Evolutionary conservation across 2,888 invertebrate species (phyloP).

Genomic region (Sesamia inferens): DNA sequence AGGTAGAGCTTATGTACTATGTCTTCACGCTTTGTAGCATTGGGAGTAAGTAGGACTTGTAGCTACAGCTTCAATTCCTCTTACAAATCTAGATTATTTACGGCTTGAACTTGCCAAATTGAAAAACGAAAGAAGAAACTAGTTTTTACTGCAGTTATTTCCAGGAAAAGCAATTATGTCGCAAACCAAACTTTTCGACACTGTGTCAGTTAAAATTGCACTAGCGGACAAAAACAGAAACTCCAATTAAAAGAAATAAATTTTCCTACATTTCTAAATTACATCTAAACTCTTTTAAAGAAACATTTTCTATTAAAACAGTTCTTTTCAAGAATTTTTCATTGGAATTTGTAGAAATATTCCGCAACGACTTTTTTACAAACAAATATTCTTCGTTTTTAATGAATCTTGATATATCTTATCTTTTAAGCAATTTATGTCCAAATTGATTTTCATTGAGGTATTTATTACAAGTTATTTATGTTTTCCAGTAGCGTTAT

Average conservation of each 20-base stretch:
- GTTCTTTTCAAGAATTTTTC: not conserved
- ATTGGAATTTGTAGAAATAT: conserved; percentile 1
- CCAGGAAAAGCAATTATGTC: not conserved
- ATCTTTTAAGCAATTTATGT: not conserved
- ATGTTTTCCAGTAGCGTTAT: not conserved
- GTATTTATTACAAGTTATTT: not conserved
- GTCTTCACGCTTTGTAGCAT: conserved; percentile 29
- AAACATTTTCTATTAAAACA: not conserved
- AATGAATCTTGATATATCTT: too few relatives aligned
- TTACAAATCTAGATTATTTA: not conserved
- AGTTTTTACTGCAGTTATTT: not conserved
- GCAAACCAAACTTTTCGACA: not conserved
- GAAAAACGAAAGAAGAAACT: not conserved
- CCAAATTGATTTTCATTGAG: not conserved
- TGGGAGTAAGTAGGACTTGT: conserved; percentile 7
- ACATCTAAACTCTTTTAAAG: not conserved
- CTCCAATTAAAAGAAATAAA: not conserved
- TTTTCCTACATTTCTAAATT: not conserved
- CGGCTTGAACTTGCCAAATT: not conserved
- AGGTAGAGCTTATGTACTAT: conserved; percentile 34
- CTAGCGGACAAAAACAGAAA: not conserved
- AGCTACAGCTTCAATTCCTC: not conserved
- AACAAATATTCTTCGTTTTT: not conserved
- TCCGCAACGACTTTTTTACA: not conserved
- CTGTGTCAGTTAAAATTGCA: not conserved